Evolutionary conservation across 2,888 invertebrate genomes (phyloP), one percentile per base, ranked within the genome.

Genomic region (Drosophila buzzatii): DNA sequence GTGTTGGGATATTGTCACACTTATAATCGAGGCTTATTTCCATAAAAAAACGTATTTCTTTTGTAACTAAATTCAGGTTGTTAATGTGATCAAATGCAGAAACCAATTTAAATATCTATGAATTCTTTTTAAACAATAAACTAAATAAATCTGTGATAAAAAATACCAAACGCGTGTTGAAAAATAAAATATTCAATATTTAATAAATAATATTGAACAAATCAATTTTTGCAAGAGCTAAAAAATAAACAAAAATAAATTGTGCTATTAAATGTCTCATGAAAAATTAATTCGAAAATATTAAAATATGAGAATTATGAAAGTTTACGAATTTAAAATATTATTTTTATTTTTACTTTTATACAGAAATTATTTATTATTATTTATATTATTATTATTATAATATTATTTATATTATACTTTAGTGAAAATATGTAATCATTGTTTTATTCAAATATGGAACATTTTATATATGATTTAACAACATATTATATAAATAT

Each of bases 1-100:
- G 76, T 73, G 37, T 39, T 33, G 23, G 41, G 56, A 55, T 20
- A 51, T 44, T 51, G 51, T 51, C 61, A 49, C 55, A 59, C 37
- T 37, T 58, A 35, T 14, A 33, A 23, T 39, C 33, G n/a, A 52
- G 39, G 55, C 41, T 53, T 44, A 12, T 58, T 35, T 67, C 41
- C 31, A 35, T 39, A 33, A 37, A 55, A 18, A 42, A 3, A 23
- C 23, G n/a, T 45, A 39, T 23, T 57, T 47, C 14, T 18, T 31
- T 14, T 51, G 9, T 2, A 14, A 35, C 44, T 44, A 10, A 14
- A 51, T 41, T 20, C 20, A 20, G 23, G 7, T 16, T 16, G 45
- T 16, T 23, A 23, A 16, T 23, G 45, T 45, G 45, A 45, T 23
- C 23, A 45, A 23, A 23, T 23, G 14, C 45, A 45, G 14, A 7